Base-by-base conservation (phyloP, 2,797 vertebrate genomes). In the Hybognathus amarus region DNA sequence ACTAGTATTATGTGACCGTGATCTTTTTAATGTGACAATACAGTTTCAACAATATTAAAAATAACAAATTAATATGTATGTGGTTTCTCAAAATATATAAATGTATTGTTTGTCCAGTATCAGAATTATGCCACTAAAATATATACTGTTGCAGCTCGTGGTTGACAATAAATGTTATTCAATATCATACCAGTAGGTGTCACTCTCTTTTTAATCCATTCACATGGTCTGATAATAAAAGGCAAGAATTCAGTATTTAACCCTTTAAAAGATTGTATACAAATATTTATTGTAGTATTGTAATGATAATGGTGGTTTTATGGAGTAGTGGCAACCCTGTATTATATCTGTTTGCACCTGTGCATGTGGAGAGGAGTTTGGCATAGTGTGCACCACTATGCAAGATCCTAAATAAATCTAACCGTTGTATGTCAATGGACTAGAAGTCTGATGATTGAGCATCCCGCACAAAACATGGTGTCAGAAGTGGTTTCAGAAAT, bases 151-250 rank as follows among this genome's bases (percentile, higher is more conserved):
- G 5, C 24, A 54, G 30, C 22, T 54, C 13, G 27, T 76, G 50
- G n/a, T 80, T 80, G 22, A 59, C 27, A 76, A 27, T 82, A 27
- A 79, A 80, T 63, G 50, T 52, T 9, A 40, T 87, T 86, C 80
- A 74, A 24, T 2, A 1, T 87, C 45, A 81, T 22, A 73, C 73
- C 86, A 85, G 83, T 85, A 85, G 84, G 79, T 82, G 87, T 75
- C 87, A 63, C 74, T 36, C 47, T 88, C 47, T 30, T 64, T 52
- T 78, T 47, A 47, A 47, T 64, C 17, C 3, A 40, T 40, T 54
- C 10, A 64, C 30, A 45, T 42, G 15, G 2, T 47, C 18, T 38
- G 12, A 54, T 33, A 7, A 30, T 30, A 80, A 22, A 33, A 59
- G 30, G 6, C 0, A 59, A 70, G 6, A 11, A 12, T 54, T n/a